These are phyloP conservation scores for Burhinus oedicnemus DNA, from an alignment of 2,113 vertebrate species.

Conservation along the genomic window DNA sequence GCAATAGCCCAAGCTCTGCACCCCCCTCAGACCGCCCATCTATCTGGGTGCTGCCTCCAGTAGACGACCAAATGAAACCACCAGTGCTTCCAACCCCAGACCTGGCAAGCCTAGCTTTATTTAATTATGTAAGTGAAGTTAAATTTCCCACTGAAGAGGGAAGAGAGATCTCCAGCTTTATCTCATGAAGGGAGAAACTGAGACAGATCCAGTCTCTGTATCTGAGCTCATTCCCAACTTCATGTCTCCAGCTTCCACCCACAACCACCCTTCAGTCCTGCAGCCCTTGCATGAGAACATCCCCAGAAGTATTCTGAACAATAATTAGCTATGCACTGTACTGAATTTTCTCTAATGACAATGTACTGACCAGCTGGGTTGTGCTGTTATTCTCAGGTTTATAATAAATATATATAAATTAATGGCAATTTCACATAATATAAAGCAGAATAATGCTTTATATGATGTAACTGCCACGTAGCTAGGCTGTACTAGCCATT, in stretches of 20 bases:
- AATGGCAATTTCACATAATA: neutral
- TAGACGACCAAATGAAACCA: neutral
- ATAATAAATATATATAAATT: neutral
- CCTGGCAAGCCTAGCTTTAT: neutral
- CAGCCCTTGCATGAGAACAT: neutral
- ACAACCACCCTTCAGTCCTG: neutral
- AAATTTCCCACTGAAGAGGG: neutral
- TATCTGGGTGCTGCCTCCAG: neutral
- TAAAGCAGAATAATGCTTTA: neutral
- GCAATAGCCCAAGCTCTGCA: neutral
- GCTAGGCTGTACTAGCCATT: neutral
- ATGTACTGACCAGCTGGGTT: neutral
- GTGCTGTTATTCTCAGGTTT: neutral
- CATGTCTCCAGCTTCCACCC: neutral
- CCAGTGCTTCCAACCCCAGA: neutral
- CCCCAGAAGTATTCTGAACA: neutral
- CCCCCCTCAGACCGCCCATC: accelerated
- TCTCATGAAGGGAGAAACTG: neutral
- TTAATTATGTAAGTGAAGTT: neutral
- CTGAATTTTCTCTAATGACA: neutral
- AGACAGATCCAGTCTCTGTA: accelerated
- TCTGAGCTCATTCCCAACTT: neutral
- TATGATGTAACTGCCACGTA: neutral
- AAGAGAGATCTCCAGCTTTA: neutral
- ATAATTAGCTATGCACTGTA: neutral